phyloP scores from a whole-genome alignment of 2,113 vertebrate genomes.

The Psilopogon haemacephalus region DNA sequence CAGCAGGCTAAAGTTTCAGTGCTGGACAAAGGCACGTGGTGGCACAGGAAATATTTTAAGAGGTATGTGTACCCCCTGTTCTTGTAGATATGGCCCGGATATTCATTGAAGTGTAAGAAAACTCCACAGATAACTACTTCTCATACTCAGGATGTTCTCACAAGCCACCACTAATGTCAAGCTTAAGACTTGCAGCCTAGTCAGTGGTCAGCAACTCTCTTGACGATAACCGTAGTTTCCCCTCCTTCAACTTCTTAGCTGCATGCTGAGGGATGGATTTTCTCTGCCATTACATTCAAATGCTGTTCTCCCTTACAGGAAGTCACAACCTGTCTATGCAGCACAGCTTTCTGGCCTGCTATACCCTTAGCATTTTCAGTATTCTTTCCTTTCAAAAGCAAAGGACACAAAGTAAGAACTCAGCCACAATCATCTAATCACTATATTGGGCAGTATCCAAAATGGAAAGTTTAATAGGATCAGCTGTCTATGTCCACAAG shows the following conservation, averaged over 20 bases:
- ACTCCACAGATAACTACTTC: neutral
- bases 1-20: constrained; percentile 29
- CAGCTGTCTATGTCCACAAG: neutral
- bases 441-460: constrained; percentile 23
- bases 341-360: neutral
- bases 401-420: neutral
- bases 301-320: neutral
- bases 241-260: neutral
- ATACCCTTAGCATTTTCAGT: neutral
- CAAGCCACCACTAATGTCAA: neutral
- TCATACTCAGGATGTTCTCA: neutral
- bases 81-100: neutral
- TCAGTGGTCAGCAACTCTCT: neutral
- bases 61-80: neutral
- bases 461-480: constrained; percentile 25
- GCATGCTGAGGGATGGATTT: neutral
- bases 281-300: neutral
- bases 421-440: neutral
- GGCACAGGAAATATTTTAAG: constrained; percentile 11
- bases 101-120: neutral
- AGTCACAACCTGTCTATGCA: neutral
- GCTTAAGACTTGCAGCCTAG: neutral
- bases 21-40: constrained; percentile 17
- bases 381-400: neutral
- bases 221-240: neutral